phyloP scores from a whole-genome alignment of 2,113 vertebrate genomes.

The Dasyprocta punctata region DNA sequence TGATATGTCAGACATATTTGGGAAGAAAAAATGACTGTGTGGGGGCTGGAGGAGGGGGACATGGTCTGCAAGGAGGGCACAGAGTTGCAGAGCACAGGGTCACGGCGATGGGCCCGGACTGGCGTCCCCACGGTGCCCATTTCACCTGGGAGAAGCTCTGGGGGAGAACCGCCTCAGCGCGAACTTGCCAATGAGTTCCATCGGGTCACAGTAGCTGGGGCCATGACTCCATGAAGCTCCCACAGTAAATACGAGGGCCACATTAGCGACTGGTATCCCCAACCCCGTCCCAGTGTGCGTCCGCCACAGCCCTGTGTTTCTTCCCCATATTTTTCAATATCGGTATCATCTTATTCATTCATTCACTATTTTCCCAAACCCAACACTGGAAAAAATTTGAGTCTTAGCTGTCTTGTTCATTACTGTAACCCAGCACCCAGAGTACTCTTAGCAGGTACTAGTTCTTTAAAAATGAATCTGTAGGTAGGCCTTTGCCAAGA shows the following conservation, averaged over 20 bases:
- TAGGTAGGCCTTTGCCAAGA: neutral
- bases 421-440: neutral
- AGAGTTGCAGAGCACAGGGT: neutral
- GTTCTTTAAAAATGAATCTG: neutral
- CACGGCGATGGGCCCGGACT: neutral
- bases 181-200: neutral
- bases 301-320: neutral
- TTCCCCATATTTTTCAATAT: neutral
- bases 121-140: too few relatives aligned
- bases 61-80: neutral
- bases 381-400: neutral
- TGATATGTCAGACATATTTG: neutral
- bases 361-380: neutral
- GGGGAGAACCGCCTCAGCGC: neutral
- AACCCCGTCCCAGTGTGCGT: accelerated
- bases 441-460: neutral
- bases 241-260: neutral
- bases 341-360: neutral
- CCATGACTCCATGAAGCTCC: neutral
- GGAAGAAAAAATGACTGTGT: neutral
- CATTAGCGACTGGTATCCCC: neutral
- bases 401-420: neutral
- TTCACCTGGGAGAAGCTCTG: neutral
- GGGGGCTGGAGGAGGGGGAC: neutral
- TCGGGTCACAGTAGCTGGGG: neutral